phyloP scores from a whole-genome alignment of 2,113 vertebrate species.

The Gymnogyps californianus region DNA sequence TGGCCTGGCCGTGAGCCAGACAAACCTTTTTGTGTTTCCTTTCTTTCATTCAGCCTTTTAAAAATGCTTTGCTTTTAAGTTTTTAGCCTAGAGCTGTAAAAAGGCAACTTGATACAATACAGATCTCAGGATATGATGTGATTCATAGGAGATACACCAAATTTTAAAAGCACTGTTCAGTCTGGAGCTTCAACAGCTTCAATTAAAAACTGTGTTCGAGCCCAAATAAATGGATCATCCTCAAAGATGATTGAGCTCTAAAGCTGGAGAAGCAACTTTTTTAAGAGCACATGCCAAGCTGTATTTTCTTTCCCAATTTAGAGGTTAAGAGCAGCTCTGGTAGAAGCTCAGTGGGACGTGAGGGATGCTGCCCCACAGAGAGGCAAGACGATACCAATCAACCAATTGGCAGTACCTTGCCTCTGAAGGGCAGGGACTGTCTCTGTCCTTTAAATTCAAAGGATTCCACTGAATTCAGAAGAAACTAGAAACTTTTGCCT shows the following conservation, averaged over 20 bases:
- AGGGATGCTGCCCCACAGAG: neutral
- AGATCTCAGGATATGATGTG: neutral
- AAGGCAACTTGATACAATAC: neutral
- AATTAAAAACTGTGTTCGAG: neutral
- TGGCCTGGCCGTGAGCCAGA: neutral
- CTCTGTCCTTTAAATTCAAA: neutral
- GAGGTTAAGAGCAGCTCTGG: neutral
- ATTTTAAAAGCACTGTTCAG: constrained; percentile 8
- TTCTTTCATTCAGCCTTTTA: constrained; percentile 15
- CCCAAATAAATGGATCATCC: neutral
- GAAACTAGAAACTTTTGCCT: neutral
- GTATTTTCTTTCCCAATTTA: neutral
- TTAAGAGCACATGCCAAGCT: neutral
- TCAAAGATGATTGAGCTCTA: neutral
- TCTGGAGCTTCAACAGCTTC: neutral
- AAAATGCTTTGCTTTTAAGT: constrained; percentile 22
- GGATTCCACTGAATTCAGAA: neutral
- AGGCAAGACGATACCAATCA: neutral
- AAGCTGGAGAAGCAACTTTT: neutral
- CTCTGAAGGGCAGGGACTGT: neutral
- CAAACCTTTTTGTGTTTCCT: neutral
- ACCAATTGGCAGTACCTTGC: neutral
- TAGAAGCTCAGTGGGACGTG: neutral
- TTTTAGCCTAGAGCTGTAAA: constrained; percentile 31
- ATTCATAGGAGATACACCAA: neutral